Evolutionary conservation across 2,888 invertebrate species (phyloP).

Genomic region (Drosophila incognita): DNA sequence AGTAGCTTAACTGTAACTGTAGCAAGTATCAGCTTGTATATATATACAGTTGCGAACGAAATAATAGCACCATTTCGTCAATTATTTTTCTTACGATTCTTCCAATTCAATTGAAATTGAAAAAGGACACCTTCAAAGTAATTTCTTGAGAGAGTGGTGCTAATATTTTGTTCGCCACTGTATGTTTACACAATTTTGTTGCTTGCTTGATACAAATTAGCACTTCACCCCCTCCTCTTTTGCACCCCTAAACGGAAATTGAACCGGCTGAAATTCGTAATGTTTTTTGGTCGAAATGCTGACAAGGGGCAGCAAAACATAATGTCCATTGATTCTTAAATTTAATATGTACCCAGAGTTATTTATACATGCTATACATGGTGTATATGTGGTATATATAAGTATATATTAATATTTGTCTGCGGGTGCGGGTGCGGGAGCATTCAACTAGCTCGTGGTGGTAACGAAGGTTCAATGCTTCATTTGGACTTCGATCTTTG

Average conservation of each 20-base stretch:
- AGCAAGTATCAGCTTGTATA: not conserved
- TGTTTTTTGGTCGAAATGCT: conserved; percentile 11
- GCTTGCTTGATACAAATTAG: conserved; percentile 46
- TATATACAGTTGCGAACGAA: conserved; percentile 10
- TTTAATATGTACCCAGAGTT: not conserved
- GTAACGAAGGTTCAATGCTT: conserved; percentile 13
- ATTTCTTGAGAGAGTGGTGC: not conserved
- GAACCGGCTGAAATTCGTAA: conserved; percentile 2
- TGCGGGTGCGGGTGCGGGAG: conserved; percentile 66
- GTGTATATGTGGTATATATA: not conserved
- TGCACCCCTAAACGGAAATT: conserved; percentile 1
- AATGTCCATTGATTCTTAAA: conserved; percentile 12
- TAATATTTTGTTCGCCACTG: not conserved
- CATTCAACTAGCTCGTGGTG: conserved; percentile 57
- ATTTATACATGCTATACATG: not conserved
- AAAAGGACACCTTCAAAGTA: not conserved
- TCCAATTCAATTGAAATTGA: not conserved
- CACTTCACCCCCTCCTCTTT: conserved; percentile 35
- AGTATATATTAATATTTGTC: conserved; percentile 13
- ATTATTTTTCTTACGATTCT: not conserved
- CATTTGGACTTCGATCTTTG: conserved; percentile 66
- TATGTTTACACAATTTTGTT: not conserved
- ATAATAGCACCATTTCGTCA: not conserved
- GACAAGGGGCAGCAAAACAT: conserved; percentile 8
- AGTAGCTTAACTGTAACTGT: conserved; percentile 51